Evolutionary conservation across 2,113 vertebrate genomes (phyloP).

Genomic region (Limanda limanda): DNA sequence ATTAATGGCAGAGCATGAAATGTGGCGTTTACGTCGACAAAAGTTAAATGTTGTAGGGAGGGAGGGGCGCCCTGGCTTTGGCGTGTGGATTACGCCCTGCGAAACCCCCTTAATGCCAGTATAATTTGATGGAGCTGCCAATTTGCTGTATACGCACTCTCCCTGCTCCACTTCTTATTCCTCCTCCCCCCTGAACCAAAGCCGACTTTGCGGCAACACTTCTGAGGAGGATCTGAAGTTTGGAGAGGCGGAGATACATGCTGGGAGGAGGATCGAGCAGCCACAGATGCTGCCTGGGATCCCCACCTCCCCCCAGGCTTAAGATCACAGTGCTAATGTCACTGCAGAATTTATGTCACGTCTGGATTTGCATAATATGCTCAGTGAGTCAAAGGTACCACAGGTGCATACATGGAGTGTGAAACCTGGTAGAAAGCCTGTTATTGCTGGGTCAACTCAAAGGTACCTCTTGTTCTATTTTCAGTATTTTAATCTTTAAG

Average conservation of each 20-base stretch:
- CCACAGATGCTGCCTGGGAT: conserved; percentile 54
- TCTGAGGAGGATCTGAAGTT: conserved; percentile 74
- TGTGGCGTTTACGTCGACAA: conserved; percentile 84
- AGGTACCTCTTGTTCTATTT: neutral
- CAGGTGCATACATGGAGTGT: conserved; percentile 43
- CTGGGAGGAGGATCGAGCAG: conserved; percentile 57
- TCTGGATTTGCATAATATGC: conserved; percentile 70
- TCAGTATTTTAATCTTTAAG: neutral
- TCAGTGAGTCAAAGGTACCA: conserved; percentile 46
- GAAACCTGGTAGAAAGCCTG: neutral
- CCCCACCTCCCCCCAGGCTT: conserved; percentile 54
- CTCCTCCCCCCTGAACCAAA: conserved; percentile 45
- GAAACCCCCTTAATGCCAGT: conserved; percentile 81
- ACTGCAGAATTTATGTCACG: conserved; percentile 52
- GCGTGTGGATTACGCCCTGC: conserved; percentile 80
- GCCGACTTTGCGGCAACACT: conserved; percentile 68
- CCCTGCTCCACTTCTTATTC: conserved; percentile 57
- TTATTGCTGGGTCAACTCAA: conserved; percentile 14
- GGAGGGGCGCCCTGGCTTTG: conserved; percentile 80
- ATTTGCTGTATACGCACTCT: conserved; percentile 84
- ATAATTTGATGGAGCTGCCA: conserved; percentile 87
- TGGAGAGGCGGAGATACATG: conserved; percentile 66
- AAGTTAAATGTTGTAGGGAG: conserved; percentile 83
- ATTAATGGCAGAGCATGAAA: conserved; percentile 88
- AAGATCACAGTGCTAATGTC: conserved; percentile 64